Conservation (phyloP, 2,113 vertebrate genomes). For the Dissostichus mawsoni region DNA sequence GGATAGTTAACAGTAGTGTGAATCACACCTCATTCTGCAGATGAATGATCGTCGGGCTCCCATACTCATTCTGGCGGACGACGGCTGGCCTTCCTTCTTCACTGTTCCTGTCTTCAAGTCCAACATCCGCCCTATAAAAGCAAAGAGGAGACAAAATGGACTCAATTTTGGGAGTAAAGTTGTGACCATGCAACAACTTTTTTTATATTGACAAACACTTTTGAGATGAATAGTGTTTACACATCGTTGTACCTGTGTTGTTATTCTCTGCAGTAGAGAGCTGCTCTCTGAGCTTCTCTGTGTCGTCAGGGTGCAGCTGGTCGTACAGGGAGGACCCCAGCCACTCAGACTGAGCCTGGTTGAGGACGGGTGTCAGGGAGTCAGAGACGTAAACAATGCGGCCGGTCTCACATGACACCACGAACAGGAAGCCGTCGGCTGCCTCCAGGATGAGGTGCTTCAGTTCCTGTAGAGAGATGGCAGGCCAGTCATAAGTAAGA, state of each 20-base stretch:
- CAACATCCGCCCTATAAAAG: constrained; percentile 89
- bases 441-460: constrained; percentile 98
- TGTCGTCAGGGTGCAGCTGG: constrained; percentile 96
- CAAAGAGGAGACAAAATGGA: neutral
- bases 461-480: constrained; percentile 86
- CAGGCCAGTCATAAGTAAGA: neutral
- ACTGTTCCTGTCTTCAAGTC: constrained; percentile 97
- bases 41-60: constrained; percentile 96
- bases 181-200: neutral
- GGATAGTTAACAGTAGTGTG: neutral
- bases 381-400: constrained; percentile 95
- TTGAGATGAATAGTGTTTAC: neutral
- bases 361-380: constrained; percentile 94
- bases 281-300: constrained; percentile 96
- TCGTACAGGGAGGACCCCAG: constrained; percentile 95
- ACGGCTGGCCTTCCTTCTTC: constrained; percentile 97
- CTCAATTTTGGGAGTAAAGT: neutral
- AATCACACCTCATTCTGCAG: constrained; percentile 94
- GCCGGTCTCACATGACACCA: constrained; percentile 96
- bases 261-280: constrained; percentile 94
- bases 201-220: neutral
- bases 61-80: constrained; percentile 96
- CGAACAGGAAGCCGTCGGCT: constrained; percentile 96
- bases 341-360: constrained; percentile 95
- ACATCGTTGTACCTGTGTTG: constrained; percentile 84